Base-by-base conservation (phyloP, 1,140 invertebrate genomes). In the Micrasema minimum region DNA sequence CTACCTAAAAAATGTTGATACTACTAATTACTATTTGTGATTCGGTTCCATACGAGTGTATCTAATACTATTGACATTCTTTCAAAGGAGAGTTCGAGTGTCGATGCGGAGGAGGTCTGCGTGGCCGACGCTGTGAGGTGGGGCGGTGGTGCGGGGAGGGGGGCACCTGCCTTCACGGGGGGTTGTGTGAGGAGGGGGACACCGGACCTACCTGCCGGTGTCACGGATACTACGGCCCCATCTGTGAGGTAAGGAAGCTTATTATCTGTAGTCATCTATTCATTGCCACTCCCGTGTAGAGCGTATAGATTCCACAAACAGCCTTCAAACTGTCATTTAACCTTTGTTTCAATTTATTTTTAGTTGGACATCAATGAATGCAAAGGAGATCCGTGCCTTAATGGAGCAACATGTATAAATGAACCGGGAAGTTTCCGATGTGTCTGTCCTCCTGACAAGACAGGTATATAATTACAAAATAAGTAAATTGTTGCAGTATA, bases 321-420 rank as follows among this genome's bases (percentile, higher is more conserved):
- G n/a, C n/a, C n/a, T n/a, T n/a, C n/a, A n/a, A n/a, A n/a, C n/a
- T n/a, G n/a, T n/a, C n/a, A n/a, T n/a, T n/a, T n/a, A 18, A 50
- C 14, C 5, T 31, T 4, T 18, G 12, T 22, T 18, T 16, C 26
- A 48, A 38, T 72, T n/a, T n/a, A n/a, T n/a, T 74, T 70, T 10
- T 41, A 84, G 79, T 84, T 85, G 51, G 93, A 95, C 78, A 82
- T 93, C 2, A 89, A 94, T 79, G 93, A 95, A 79, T 95, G 93
- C 77, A 89, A 91, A 72, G 88, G 88, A 41, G 88, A 87, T 75
- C 93, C 94, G 0, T 95, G 94, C 81, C 87, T 90, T 46, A 92
- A 93, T 80, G 91, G 91, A 9, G 93, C 93, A 11, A 93, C 90
- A 2, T 96, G 94, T 78, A 86, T 94, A 20, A 96, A 96, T 78